A percentile compares a stretch with the other conserved stretches of the same genome.
These are phyloP conservation scores for Squalus acanthias DNA, from an alignment of 2,797 vertebrate genomes.

Conservation along the genomic window DNA sequence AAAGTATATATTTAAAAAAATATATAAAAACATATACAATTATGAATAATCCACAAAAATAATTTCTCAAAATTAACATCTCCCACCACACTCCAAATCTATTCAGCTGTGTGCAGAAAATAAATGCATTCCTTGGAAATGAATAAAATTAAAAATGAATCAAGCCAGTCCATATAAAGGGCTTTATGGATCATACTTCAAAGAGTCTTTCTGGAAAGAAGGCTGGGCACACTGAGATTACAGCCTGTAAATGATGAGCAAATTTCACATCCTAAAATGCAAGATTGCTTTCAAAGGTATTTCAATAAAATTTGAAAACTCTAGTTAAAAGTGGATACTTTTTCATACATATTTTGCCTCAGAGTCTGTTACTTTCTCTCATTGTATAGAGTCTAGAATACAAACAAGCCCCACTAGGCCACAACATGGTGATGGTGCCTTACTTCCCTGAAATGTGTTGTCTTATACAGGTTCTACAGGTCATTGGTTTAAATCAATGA, in stretches of 20 bases:
- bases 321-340: not conserved
- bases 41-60: constrained; percentile 23
- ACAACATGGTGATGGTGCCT: not conserved
- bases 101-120: not conserved
- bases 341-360: not conserved
- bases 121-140: not conserved
- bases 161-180: not conserved
- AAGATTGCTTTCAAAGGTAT: not conserved
- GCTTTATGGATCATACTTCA: constrained; percentile 6
- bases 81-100: not conserved
- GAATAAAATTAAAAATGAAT: constrained; percentile 10
- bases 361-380: not conserved
- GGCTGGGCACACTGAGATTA: not conserved
- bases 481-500: not conserved
- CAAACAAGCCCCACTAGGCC: not conserved
- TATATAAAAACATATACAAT: not conserved
- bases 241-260: not conserved
- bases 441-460: not conserved
- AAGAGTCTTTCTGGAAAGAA: not conserved
- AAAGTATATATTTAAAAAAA: not conserved
- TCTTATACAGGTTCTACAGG: not conserved
- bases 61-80: not conserved
- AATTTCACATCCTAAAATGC: not conserved
- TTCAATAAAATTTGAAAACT: not conserved
- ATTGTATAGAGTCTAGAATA: not conserved